phyloP scores from a whole-genome alignment of 1,140 invertebrate genomes.

The Bursaphelenchus mucronatus region DNA sequence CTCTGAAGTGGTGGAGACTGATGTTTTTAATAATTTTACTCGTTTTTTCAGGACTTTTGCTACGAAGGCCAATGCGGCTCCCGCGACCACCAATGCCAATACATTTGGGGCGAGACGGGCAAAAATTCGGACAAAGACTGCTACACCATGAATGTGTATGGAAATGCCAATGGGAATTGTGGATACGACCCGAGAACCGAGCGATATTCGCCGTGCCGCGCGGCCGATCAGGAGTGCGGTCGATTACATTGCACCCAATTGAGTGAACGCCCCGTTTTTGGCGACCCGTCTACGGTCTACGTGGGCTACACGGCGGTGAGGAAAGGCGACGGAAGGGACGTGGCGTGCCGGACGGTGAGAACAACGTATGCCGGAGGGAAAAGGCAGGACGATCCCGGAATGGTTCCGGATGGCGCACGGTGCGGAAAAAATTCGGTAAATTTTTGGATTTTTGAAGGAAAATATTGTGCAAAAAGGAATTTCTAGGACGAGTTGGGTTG shows the following conservation, averaged over 20 bases:
- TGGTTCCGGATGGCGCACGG: conserved; percentile 87
- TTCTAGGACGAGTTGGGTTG: too few relatives aligned
- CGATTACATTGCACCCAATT: conserved; percentile 87
- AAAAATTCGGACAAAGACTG: conserved; percentile 77
- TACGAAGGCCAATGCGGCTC: conserved; percentile 82
- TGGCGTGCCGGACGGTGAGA: conserved; percentile 32
- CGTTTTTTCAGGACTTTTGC: conserved; percentile 79
- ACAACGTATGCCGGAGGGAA: conserved; percentile 42
- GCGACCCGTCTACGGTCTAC: conserved; percentile 69
- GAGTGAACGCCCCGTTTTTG: conserved; percentile 88
- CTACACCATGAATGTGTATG: conserved; percentile 66
- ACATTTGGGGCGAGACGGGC: conserved; percentile 89
- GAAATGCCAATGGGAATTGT: conserved; percentile 76
- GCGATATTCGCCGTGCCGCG: conserved; percentile 71
- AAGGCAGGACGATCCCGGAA: conserved; percentile 85
- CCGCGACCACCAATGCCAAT: conserved; percentile 82
- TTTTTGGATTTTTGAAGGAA: conserved; percentile 9
- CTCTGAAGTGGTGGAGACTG: too few relatives aligned
- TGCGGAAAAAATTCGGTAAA: conserved; percentile 81
- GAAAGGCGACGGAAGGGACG: conserved; percentile 28
- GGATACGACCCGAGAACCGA: conserved; percentile 77
- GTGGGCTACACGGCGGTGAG: conserved; percentile 40
- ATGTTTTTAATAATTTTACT: too few relatives aligned
- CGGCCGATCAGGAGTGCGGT: conserved; percentile 77
- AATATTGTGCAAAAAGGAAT: too few relatives aligned